Percentiles rank a stretch among this genome's conserved stretches.
These are phyloP conservation scores for Epistrophe eligans DNA, from an alignment of 2,888 invertebrate genomes.

Conservation along the genomic window DNA sequence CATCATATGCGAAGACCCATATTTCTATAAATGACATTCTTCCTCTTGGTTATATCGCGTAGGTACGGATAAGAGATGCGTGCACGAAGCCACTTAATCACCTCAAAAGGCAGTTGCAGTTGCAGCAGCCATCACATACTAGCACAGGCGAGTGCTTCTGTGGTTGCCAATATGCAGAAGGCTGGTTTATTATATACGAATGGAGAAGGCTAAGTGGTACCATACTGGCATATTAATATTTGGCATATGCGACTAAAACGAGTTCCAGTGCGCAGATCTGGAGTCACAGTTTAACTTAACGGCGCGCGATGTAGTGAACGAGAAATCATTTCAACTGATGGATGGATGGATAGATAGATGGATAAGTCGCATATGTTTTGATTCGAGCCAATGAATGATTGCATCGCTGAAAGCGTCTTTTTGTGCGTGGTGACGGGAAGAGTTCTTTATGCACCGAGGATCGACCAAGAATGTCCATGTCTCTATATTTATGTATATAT, in stretches of 20 bases:
- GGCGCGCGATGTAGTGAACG: not conserved
- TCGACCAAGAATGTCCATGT: constrained; percentile 34
- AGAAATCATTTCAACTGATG: constrained; percentile 49
- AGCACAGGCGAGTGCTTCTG: constrained; percentile 41
- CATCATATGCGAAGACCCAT: constrained; percentile 13
- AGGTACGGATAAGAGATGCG: constrained; percentile 47
- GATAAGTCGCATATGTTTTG: constrained; percentile 53
- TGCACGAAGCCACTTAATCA: constrained; percentile 73
- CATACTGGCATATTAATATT: constrained; percentile 73
- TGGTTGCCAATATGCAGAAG: constrained; percentile 43
- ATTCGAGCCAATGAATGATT: constrained; percentile 55
- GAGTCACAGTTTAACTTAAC: constrained; percentile 24
- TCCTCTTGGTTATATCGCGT: constrained; percentile 51
- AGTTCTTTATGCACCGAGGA: constrained; percentile 44
- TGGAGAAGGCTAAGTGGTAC: constrained; percentile 70
- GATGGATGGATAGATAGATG: constrained; percentile 37
- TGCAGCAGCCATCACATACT: not conserved
- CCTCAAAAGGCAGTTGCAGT: constrained; percentile 61
- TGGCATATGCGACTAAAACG: constrained; percentile 59
- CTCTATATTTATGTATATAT: too few species aligned
- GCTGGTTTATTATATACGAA: constrained; percentile 59
- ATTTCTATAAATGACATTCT: constrained; percentile 59
- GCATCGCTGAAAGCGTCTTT: constrained; percentile 33
- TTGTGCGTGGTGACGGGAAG: constrained; percentile 44
- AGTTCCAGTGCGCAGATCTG: constrained; percentile 14